Percentiles rank a stretch among this genome's conserved stretches.
phyloP scores from a whole-genome alignment of 2,888 invertebrate species.

The Hyposoter dolosus region DNA sequence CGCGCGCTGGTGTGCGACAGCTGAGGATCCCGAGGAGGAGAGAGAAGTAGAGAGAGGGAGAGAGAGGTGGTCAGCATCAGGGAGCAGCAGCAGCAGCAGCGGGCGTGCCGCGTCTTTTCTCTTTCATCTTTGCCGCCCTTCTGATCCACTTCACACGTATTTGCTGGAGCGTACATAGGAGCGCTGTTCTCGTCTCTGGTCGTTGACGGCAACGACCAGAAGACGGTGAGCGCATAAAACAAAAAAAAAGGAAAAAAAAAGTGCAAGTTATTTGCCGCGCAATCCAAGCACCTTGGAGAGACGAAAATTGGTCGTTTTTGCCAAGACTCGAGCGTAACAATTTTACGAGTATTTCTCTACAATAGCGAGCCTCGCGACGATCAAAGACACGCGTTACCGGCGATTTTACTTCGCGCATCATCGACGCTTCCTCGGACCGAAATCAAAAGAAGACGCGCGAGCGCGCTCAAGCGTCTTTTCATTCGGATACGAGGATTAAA shows the following conservation, averaged over 20 bases:
- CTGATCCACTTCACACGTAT: conserved; percentile 75
- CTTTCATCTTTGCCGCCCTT: conserved; percentile 75
- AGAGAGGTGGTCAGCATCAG: conserved; percentile 69
- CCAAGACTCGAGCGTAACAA: background rate
- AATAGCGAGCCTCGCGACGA: background rate
- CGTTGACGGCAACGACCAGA: conserved; percentile 3
- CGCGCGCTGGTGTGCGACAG: conserved; percentile 1
- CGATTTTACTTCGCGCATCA: background rate
- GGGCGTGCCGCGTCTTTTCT: conserved; percentile 55
- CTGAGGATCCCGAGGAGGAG: background rate
- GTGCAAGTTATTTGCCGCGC: background rate
- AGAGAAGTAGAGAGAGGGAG: conserved; percentile 27
- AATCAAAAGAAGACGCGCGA: background rate
- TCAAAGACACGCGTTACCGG: background rate
- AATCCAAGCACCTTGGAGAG: background rate
- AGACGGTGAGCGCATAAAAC: conserved; percentile 1
- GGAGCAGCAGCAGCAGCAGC: conserved; percentile 34
- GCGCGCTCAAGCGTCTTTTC: background rate
- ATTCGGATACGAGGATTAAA: background rate
- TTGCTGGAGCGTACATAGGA: conserved; percentile 67
- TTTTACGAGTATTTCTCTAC: background rate
- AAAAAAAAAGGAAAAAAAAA: background rate
- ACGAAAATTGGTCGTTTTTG: background rate
- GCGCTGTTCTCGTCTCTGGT: conserved; percentile 27
- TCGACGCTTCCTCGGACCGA: background rate